Base-by-base conservation (phyloP, 2,113 vertebrate genomes). In the Nycticryphes semicollaris region DNA sequence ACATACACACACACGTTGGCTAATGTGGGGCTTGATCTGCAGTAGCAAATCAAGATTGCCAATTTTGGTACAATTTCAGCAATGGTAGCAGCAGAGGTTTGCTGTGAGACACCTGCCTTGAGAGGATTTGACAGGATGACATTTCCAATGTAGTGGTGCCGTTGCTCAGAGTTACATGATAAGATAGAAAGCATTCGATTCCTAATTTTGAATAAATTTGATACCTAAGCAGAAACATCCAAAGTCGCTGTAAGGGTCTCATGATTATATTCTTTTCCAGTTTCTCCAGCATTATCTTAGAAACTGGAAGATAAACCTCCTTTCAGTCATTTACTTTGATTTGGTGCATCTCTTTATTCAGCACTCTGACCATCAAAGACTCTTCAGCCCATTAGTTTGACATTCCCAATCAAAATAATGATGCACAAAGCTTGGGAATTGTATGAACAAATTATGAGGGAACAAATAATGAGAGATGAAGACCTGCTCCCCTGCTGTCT, bases 361-460 rank as follows among this genome's bases (percentile, higher is more conserved):
- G 19, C 28, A 31, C n/a, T 74, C 59, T 86, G 59, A 37, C 51
- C 33, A 69, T 70, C n/a, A 82, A 68, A 74, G 74, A 80, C 77
- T 25, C 16, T 89, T 87, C 64, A 85, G 39, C n/a, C 67, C 21
- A 7, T 85, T 90, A 30, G 53, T 92, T 93, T 94, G 69, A 74
- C 66, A 41, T 91, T 93, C 66, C 43, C 24, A 82, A 37, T 91
- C 87, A 82, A 84, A 96, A 35, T 89, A 78, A 92, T n/a, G 21
- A 56, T 35, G 27, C 33, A 31, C 14, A 75, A 14, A 74, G 25
- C 51, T 75, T 87, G 76, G 51, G 56, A 78, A 89, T 81, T 89
- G n/a, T 74, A 59, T 77, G 68, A 87, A 72, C 60, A 90, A 90
- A 90, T 92, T 63, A 88, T 30, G 50, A 90, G 63, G 87, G 78